Conservation (phyloP, 1,140 invertebrate species). For the Lepidurus arcticus region DNA sequence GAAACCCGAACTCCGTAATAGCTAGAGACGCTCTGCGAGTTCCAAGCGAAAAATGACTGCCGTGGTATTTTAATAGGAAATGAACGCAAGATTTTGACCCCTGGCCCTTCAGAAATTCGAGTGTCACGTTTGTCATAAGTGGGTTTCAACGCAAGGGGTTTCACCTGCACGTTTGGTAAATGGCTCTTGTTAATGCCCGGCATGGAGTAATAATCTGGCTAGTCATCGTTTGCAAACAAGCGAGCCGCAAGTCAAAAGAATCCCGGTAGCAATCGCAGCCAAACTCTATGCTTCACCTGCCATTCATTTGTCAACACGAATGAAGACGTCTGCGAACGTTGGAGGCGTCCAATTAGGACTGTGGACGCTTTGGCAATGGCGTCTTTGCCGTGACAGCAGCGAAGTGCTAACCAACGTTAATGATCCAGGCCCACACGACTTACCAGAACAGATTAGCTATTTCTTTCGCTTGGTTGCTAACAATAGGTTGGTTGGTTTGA, state of each 20-base stretch:
- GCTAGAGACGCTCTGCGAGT: neutral
- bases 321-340: constrained; percentile 16
- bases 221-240: constrained; percentile 11
- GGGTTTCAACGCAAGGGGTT: constrained; percentile 13
- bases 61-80: neutral
- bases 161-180: neutral
- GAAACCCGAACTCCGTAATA: neutral
- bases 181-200: neutral
- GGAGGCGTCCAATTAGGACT: constrained; percentile 1
- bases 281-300: constrained; percentile 10
- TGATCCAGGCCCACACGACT: constrained; percentile 8
- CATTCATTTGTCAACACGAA: constrained; percentile 22
- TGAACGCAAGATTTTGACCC: constrained; percentile 4
- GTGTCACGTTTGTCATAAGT: neutral
- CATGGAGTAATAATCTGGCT: neutral
- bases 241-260: neutral
- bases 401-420: constrained; percentile 18
- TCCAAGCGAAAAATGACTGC: neutral
- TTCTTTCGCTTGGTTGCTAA: constrained; percentile 4
- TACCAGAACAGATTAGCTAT: constrained; percentile 19
- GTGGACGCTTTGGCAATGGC: constrained; percentile 20
- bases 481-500: too few species aligned
- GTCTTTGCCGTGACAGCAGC: neutral
- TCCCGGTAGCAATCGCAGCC: neutral
- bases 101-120: neutral